These are phyloP conservation scores for Paracanthobrama guichenoti DNA, from an alignment of 2,113 vertebrate genomes.

Conservation along the genomic window DNA sequence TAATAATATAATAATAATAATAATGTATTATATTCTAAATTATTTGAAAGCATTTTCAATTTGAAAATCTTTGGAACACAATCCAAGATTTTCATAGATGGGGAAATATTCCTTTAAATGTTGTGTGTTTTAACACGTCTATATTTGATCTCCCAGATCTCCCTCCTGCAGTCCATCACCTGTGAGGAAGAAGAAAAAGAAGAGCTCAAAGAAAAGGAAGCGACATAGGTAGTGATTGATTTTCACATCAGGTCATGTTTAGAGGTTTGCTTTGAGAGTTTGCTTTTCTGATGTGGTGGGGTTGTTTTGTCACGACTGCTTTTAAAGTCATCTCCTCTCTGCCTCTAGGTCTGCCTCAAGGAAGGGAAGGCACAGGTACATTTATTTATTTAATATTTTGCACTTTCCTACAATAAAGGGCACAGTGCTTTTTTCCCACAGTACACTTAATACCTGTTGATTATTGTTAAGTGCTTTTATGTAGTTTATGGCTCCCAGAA, in stretches of 20 bases:
- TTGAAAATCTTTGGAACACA: not conserved
- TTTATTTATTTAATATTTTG: constrained; percentile 24
- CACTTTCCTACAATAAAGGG: not conserved
- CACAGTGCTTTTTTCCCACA: constrained; percentile 45
- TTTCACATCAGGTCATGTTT: constrained; percentile 28
- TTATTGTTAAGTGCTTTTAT: not conserved
- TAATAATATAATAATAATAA: not conserved
- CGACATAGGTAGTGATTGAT: constrained; percentile 80
- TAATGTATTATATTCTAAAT: not conserved
- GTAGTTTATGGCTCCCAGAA: not conserved
- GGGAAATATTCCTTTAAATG: not conserved
- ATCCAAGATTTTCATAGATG: not conserved
- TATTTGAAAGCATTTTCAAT: not conserved
- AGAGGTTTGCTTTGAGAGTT: not conserved
- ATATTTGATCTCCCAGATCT: constrained; percentile 75
- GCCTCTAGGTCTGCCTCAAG: constrained; percentile 84
- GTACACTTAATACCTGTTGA: constrained; percentile 34
- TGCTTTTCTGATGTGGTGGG: not conserved
- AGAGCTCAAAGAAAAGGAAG: constrained; percentile 92
- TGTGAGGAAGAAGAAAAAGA: constrained; percentile 91
- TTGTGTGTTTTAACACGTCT: not conserved
- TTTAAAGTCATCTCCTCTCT: constrained; percentile 10
- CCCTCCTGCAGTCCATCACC: constrained; percentile 88
- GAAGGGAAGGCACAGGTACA: constrained; percentile 93
- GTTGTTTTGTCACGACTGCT: not conserved